A percentile compares a stretch with the other conserved stretches of the same genome.
Conservation (phyloP, 2,888 invertebrate genomes). For the Crepidodera aurea region DNA sequence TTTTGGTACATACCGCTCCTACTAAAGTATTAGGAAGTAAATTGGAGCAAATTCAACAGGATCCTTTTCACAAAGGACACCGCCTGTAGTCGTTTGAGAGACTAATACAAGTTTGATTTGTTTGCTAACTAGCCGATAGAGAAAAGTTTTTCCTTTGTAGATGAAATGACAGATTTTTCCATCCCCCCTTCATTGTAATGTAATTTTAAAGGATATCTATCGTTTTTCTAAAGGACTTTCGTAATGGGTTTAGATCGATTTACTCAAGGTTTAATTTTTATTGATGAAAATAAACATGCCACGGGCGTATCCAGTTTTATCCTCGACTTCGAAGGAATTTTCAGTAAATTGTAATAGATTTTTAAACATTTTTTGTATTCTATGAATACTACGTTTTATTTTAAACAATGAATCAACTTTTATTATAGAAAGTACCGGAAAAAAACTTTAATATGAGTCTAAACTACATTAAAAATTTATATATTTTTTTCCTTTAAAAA, state of each 20-base stretch:
- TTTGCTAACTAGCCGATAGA: conserved; percentile 22
- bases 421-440: too few relatives aligned
- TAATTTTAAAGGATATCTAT: not conserved
- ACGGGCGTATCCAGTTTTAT: too few relatives aligned
- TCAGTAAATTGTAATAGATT: too few relatives aligned
- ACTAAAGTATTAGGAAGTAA: conserved; percentile 10
- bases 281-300: too few relatives aligned
- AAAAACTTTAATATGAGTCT: too few relatives aligned
- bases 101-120: conserved; percentile 30
- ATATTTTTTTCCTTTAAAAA: too few relatives aligned
- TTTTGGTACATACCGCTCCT: not conserved
- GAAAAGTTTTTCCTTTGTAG: conserved; percentile 8
- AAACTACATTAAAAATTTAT: too few relatives aligned
- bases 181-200: not conserved
- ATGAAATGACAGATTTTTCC: conserved; percentile 5
- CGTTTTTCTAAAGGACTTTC: not conserved
- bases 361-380: too few relatives aligned
- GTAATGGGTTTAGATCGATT: not conserved
- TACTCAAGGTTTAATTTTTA: not conserved
- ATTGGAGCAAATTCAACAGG: conserved; percentile 36
- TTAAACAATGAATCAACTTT: too few relatives aligned
- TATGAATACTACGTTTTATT: too few relatives aligned
- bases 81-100: conserved; percentile 16
- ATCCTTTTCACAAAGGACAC: conserved; percentile 27
- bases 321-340: too few relatives aligned